Evolutionary conservation across 2,113 vertebrate genomes (phyloP).

Genomic region (Zosterops borbonicus): DNA sequence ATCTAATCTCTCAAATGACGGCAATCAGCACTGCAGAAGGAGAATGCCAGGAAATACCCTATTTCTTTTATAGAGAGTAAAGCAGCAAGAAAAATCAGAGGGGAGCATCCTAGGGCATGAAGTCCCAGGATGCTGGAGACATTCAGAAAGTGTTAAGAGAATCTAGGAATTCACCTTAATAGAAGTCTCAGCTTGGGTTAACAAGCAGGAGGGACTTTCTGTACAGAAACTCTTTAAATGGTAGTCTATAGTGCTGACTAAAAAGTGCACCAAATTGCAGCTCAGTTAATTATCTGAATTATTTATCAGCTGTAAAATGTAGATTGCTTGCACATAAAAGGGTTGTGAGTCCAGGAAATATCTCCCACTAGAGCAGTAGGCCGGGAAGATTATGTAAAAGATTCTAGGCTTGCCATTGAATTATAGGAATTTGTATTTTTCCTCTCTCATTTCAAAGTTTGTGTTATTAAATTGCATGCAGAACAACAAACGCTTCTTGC

Average conservation of each 20-base stretch:
- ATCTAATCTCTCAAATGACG: background rate
- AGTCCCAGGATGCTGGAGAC: background rate
- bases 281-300: slow-evolving; percentile 70
- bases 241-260: slow-evolving; percentile 38
- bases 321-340: slow-evolving; percentile 60
- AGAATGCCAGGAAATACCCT: background rate
- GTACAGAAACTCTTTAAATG: background rate
- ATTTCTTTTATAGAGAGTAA: background rate
- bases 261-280: slow-evolving; percentile 47
- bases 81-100: background rate
- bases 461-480: background rate
- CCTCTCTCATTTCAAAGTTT: background rate
- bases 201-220: background rate
- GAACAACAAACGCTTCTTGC: background rate
- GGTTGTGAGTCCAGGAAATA: slow-evolving; percentile 56
- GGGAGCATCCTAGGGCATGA: background rate
- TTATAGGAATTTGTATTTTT: slow-evolving; percentile 15
- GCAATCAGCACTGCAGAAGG: background rate
- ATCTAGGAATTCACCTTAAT: background rate
- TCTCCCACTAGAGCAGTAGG: slow-evolving; percentile 56
- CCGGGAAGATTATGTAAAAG: slow-evolving; percentile 30
- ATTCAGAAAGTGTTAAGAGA: background rate
- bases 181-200: background rate
- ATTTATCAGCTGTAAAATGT: slow-evolving; percentile 69
- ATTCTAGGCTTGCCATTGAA: slow-evolving; percentile 17